Evolutionary conservation across 2,113 vertebrate genomes (phyloP), one percentile per base, ranked within the genome.

Genomic region (Bujurquina vittata): DNA sequence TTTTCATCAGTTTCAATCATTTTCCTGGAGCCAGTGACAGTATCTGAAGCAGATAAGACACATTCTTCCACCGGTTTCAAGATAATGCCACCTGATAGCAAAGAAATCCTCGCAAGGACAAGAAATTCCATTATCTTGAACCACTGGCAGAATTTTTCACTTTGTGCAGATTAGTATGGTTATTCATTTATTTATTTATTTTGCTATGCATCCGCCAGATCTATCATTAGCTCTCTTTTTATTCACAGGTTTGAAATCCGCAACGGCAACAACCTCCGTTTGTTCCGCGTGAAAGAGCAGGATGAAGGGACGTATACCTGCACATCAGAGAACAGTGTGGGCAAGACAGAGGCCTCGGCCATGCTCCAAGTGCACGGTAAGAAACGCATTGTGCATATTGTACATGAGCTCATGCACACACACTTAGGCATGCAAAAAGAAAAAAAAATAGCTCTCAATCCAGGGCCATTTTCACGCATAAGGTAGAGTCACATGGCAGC

Each of bases 301-400:
- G 98, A 99, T 82, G 98, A 97, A 95, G 98, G 98, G 49, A 97
- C 97, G 0, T 99, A 99, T 26, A 98, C 97, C 18, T 99, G 98
- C 92, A 96, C 98, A 59, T 98, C 98, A 56, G 98, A 99, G 94
- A 99, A 99, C 92, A 99, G 98, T 91, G 98, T 99, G 87, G 98
- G 98, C 86, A 99, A 97, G 94, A 96, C 98, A 0, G 98, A 99
- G 95, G 97, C 97, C 2, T 98, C 98, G 1, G 98, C 97, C 84
- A 96, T 97, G 88, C 88, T 99, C 85, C 98, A 98, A 77, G 98
- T 99, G 81, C 98, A 99, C 90, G 98, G 98, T 99, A 94, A 90
- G 95, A 81, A 37, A 67, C 61, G 18, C 79, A n/a, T 81, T 78
- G 79, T 89, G 85, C 87, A 90, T 91, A 84, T 78, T 88, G 79